These are phyloP conservation scores for Periphyllus acericola DNA, from an alignment of 2,888 invertebrate species.

Conservation along the genomic window DNA sequence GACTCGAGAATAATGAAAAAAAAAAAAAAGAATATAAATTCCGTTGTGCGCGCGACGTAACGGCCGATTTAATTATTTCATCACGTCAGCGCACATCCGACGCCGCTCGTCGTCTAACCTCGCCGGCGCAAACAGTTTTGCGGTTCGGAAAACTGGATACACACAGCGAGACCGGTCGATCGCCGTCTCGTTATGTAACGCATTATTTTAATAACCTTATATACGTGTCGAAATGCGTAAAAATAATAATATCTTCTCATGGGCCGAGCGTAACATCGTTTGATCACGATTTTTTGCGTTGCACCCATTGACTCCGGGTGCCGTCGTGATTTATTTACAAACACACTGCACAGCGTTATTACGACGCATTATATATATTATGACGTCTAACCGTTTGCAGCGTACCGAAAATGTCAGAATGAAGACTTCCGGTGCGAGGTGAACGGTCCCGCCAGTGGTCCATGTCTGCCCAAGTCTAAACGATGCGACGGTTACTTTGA, in stretches of 20 bases:
- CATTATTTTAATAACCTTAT: neutral
- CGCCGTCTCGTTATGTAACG: neutral
- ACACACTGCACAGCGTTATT: too few species aligned
- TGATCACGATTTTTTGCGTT: conserved; percentile 3
- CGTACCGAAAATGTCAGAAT: conserved; percentile 85
- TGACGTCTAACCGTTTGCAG: conserved; percentile 70
- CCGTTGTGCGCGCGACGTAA: neutral
- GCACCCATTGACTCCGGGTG: neutral
- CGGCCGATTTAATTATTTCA: neutral
- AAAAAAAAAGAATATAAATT: too few species aligned
- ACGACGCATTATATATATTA: neutral
- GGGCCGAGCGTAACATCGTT: neutral
- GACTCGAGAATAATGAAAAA: neutral
- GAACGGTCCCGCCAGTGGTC: conserved; percentile 75
- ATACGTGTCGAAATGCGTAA: neutral
- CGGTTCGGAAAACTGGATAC: neutral
- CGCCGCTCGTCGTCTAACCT: neutral
- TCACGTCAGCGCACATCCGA: neutral
- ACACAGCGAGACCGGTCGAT: neutral
- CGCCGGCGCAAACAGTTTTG: neutral
- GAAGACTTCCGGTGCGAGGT: conserved; percentile 89
- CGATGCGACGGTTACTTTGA: conserved; percentile 92
- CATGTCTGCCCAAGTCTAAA: conserved; percentile 88
- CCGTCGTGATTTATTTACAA: too few species aligned
- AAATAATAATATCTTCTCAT: neutral